These are phyloP conservation scores for Hydropsyche betteni DNA, from an alignment of 2,888 invertebrate species.

Conservation along the genomic window DNA sequence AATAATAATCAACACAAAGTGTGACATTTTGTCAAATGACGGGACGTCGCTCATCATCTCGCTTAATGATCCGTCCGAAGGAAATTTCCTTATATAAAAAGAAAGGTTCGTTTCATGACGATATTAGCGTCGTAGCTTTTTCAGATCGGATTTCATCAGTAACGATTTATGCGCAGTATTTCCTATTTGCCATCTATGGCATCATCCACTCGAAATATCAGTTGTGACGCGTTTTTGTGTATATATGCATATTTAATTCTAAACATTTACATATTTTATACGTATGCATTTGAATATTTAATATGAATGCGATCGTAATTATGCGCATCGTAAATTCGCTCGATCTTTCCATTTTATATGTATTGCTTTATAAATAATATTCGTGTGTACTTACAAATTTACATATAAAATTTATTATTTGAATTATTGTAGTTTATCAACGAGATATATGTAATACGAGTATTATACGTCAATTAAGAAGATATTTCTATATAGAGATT, in stretches of 20 bases:
- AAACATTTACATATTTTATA: conserved; percentile 7
- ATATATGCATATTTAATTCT: background rate
- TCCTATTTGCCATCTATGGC: conserved; percentile 10
- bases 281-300: conserved; percentile 5
- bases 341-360: too few relatives aligned
- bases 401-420: too few relatives aligned
- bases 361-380: too few relatives aligned
- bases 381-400: too few relatives aligned
- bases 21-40: conserved; percentile 2
- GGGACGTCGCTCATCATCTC: conserved; percentile 14
- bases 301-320: background rate
- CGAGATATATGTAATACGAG: too few relatives aligned
- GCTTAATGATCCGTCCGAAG: conserved; percentile 3
- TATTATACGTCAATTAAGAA: too few relatives aligned
- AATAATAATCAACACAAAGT: too few relatives aligned
- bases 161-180: background rate
- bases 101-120: too few relatives aligned
- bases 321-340: too few relatives aligned
- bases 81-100: background rate
- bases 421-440: too few relatives aligned
- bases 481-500: too few relatives aligned
- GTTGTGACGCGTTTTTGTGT: conserved; percentile 6
- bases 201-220: conserved; percentile 29
- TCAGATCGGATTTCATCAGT: background rate
- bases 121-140: too few relatives aligned